A percentile compares a stretch with the other conserved stretches of the same genome.
Evolutionary conservation across 2,888 invertebrate species (phyloP).

Genomic region (Griposia aprilina): DNA sequence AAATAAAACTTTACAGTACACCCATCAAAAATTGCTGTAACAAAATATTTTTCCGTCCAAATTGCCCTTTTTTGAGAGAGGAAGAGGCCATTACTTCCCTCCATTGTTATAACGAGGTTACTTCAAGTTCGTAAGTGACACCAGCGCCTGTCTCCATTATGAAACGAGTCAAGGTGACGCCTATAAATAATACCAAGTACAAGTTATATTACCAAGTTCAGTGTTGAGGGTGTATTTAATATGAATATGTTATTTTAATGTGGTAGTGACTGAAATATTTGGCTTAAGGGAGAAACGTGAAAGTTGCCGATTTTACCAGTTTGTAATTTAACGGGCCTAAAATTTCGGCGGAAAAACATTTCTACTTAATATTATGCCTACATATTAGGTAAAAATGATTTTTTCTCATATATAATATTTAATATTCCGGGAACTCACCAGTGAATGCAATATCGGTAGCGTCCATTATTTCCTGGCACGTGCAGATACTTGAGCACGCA

Average conservation of each 20-base stretch:
- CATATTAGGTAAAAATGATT: neutral
- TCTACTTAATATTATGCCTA: too few relatives aligned
- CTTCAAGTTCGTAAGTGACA: constrained; percentile 62
- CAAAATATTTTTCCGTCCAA: constrained; percentile 63
- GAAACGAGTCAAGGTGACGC: constrained; percentile 48
- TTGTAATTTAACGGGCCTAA: neutral
- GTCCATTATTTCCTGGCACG: neutral
- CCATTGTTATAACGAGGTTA: constrained; percentile 68
- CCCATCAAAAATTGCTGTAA: constrained; percentile 30
- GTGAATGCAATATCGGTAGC: neutral
- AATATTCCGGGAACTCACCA: too few relatives aligned
- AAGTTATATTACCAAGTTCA: constrained; percentile 52
- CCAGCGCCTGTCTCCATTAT: constrained; percentile 43
- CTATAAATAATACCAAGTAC: constrained; percentile 53
- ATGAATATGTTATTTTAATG: constrained; percentile 45
- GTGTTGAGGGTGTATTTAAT: constrained; percentile 38
- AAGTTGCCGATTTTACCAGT: neutral
- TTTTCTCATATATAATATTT: too few relatives aligned
- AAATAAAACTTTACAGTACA: neutral
- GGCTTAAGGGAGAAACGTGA: neutral
- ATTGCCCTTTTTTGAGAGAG: constrained; percentile 70
- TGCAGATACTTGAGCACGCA: neutral
- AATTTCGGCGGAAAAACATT: too few relatives aligned
- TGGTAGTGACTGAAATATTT: neutral
- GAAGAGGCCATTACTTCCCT: constrained; percentile 69